phyloP scores from a whole-genome alignment of 2,888 invertebrate species.

The Chorisops tibialis region DNA sequence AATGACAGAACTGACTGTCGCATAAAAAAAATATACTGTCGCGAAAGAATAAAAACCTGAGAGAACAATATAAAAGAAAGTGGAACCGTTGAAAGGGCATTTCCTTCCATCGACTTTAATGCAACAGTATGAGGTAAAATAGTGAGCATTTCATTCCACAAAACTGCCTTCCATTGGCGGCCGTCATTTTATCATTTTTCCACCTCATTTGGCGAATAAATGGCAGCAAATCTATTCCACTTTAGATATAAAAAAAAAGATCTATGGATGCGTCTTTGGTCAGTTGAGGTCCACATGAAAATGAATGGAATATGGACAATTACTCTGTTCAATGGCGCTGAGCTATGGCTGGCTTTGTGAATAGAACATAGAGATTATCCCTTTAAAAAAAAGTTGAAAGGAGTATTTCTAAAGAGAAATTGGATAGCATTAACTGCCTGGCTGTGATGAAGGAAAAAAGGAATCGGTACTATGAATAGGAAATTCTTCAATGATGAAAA shows the following conservation, averaged over 20 bases:
- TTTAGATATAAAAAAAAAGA: background rate
- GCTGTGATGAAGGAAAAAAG: too few species aligned
- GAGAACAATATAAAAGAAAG: background rate
- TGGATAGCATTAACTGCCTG: too few species aligned
- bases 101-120: background rate
- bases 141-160: too few species aligned
- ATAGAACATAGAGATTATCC: too few species aligned
- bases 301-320: constrained; percentile 8
- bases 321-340: constrained; percentile 3
- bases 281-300: background rate
- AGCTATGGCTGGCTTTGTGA: too few species aligned
- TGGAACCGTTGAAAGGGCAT: constrained; percentile 4
- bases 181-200: constrained; percentile 8
- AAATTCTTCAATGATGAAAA: background rate
- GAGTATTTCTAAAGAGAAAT: too few species aligned
- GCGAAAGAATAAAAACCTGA: constrained; percentile 9
- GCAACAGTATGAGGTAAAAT: background rate
- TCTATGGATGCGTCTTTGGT: too few species aligned
- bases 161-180: background rate
- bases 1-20: background rate
- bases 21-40: too few species aligned
- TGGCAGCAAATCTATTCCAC: background rate
- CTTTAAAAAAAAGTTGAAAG: too few species aligned
- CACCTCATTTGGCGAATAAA: constrained; percentile 23
- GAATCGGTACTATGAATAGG: background rate